Evolutionary conservation across 2,113 vertebrate species (phyloP).

Genomic region (Heptranchias perlo): DNA sequence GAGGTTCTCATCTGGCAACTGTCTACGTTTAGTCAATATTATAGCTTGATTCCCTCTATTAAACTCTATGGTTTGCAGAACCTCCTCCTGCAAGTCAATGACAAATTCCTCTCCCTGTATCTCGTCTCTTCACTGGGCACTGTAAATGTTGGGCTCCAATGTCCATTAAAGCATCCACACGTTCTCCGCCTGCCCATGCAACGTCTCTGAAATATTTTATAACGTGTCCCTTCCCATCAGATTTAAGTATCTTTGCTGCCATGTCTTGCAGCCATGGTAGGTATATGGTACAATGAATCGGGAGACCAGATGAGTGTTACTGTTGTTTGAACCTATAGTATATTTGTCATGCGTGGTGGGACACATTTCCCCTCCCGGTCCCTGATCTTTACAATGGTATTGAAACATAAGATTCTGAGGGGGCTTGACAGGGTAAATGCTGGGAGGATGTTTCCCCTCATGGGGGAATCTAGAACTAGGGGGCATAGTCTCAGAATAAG

Average conservation of each 20-base stretch:
- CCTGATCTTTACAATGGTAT: background rate
- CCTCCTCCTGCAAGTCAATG: no score
- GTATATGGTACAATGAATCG: rapidly evolving
- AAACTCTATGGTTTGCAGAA: no score
- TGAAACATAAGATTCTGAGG: no score
- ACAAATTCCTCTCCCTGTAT: no score
- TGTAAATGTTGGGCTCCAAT: background rate
- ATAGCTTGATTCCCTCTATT: background rate
- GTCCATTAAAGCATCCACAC: background rate
- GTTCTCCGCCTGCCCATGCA: background rate
- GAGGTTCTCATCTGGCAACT: background rate
- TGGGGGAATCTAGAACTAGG: no score
- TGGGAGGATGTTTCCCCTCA: no score
- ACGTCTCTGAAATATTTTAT: background rate
- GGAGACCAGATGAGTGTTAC: no score
- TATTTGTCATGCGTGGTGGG: background rate
- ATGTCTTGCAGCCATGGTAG: background rate
- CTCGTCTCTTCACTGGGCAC: no score
- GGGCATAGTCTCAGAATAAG: no score
- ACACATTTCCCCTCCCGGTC: background rate
- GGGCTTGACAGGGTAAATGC: no score
- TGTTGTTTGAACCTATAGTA: background rate
- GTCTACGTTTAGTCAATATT: background rate
- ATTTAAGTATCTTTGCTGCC: no score
- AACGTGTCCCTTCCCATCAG: no score